These are phyloP conservation scores for Musca vetustissima DNA, from an alignment of 1,140 invertebrate genomes.

Conservation along the genomic window DNA sequence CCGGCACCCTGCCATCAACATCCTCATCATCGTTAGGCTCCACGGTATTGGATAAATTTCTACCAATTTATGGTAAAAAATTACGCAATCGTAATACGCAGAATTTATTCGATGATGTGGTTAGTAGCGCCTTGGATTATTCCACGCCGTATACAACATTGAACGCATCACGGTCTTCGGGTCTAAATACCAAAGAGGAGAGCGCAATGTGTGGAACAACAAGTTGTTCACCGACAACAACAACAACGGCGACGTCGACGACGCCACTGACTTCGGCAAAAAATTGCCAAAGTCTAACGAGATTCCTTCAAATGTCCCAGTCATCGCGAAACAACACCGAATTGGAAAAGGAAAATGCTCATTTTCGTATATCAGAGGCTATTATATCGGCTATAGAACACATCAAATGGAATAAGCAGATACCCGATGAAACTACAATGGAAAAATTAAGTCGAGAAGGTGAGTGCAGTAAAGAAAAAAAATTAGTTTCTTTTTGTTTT, in stretches of 20 bases:
- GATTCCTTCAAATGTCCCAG: constrained; percentile 73
- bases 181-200: constrained; percentile 57
- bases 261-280: too few species aligned
- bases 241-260: constrained; percentile 53
- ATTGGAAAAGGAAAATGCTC: constrained; percentile 82
- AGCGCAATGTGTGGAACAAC: too few species aligned
- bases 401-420: constrained; percentile 57
- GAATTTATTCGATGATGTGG: constrained; percentile 68
- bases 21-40: not conserved
- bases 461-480: too few species aligned
- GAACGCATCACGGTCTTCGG: constrained; percentile 45
- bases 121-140: constrained; percentile 45
- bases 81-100: constrained; percentile 60
- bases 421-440: constrained; percentile 12
- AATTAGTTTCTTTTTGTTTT: too few species aligned
- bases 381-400: constrained; percentile 82
- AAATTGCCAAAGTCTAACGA: constrained; percentile 73
- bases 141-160: not conserved
- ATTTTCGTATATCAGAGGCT: constrained; percentile 83
- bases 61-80: constrained; percentile 59
- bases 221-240: constrained; percentile 6
- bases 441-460: constrained; percentile 4
- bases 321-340: constrained; percentile 73
- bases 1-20: not conserved
- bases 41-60: constrained; percentile 44